These are phyloP conservation scores for Elephantulus edwardii DNA, from an alignment of 2,113 vertebrate species.

Conservation along the genomic window DNA sequence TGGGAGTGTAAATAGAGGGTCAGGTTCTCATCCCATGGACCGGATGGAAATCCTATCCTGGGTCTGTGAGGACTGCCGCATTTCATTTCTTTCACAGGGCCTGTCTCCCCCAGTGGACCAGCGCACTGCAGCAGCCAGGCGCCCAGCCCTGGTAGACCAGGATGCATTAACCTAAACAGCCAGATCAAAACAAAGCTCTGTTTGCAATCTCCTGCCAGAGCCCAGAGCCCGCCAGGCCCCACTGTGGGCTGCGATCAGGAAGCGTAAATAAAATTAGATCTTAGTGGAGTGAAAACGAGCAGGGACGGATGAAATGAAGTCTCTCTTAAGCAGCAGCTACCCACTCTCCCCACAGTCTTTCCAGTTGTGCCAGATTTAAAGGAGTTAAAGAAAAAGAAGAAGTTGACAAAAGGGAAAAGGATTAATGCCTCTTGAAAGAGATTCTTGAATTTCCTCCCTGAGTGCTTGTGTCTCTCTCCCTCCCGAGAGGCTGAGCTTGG, in stretches of 20 bases:
- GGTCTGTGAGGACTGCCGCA: slow-evolving; percentile 54
- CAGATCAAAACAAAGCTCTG: slow-evolving; percentile 62
- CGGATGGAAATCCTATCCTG: slow-evolving; percentile 38
- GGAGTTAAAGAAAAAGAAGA: slow-evolving; percentile 1
- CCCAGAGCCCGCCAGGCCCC: neutral
- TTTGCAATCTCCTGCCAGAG: neutral
- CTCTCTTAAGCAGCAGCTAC: neutral
- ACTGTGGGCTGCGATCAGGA: neutral
- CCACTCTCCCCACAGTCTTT: slow-evolving; percentile 21
- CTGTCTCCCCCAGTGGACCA: slow-evolving; percentile 18
- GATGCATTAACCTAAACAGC: slow-evolving; percentile 52
- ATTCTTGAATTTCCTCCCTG: neutral
- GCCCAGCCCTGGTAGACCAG: slow-evolving; percentile 27
- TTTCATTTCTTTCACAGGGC: slow-evolving; percentile 11
- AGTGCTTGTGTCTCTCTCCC: neutral
- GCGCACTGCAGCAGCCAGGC: neutral
- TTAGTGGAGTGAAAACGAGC: neutral
- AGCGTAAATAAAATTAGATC: slow-evolving; percentile 48
- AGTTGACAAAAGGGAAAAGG: neutral
- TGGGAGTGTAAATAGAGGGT: slow-evolving; percentile 43
- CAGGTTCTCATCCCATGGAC: slow-evolving; percentile 53
- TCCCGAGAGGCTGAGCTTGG: neutral
- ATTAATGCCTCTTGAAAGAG: neutral
- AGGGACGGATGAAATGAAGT: neutral
- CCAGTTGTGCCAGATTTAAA: slow-evolving; percentile 33